Percentiles rank a stretch among this genome's conserved stretches.
Conservation (phyloP, 2,113 vertebrate species). For the Naja naja region DNA sequence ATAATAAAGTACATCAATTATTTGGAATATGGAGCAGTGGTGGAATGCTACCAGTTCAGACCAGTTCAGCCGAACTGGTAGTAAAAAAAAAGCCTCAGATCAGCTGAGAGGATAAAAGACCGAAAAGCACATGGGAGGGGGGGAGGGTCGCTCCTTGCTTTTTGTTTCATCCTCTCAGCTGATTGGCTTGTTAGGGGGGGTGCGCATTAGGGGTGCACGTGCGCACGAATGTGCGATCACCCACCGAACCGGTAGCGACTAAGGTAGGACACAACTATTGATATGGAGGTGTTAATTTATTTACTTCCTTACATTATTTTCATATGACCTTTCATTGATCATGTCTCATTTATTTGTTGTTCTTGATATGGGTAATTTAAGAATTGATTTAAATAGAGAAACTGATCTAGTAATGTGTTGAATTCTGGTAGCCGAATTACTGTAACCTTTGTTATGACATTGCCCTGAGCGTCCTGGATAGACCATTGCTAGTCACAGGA, state of each 20-base stretch:
- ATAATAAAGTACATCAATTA: not conserved
- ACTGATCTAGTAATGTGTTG: not conserved
- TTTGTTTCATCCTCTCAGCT: too few species aligned
- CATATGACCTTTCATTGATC: not conserved
- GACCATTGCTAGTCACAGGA: not conserved
- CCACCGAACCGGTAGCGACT: too few species aligned
- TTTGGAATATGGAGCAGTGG: not conserved
- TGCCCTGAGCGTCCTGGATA: not conserved
- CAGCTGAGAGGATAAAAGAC: too few species aligned
- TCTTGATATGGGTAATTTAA: not conserved
- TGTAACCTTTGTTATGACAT: not conserved
- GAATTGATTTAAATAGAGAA: not conserved
- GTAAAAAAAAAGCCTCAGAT: too few species aligned
- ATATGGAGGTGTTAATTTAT: not conserved
- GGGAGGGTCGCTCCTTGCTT: too few species aligned
- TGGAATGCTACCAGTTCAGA: too few species aligned
- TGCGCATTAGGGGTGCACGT: too few species aligned
- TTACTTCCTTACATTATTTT: not conserved
- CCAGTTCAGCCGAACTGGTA: too few species aligned
- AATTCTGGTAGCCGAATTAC: not conserved
- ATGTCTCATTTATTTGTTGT: not conserved
- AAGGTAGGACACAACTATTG: too few species aligned
- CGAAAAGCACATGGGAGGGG: too few species aligned
- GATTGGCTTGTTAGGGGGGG: too few species aligned
- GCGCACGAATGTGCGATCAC: too few species aligned